Conservation (phyloP, 2,797 vertebrate species). For the Pseudopleuronectes americanus region DNA sequence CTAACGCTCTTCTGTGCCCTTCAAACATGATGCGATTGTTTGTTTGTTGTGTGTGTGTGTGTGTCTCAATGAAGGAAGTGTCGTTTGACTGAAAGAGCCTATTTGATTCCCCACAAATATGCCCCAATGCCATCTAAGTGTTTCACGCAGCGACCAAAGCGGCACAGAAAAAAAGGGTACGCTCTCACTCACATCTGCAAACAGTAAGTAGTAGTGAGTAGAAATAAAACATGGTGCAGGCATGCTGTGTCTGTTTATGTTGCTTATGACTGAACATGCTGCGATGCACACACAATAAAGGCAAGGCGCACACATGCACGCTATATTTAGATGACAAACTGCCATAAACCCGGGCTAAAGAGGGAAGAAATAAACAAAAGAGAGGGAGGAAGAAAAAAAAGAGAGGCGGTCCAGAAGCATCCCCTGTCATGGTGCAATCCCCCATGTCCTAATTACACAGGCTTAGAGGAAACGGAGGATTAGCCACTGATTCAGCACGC, state of each 20-base stretch:
- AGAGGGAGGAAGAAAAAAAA: not conserved
- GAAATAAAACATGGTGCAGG: conserved; percentile 48
- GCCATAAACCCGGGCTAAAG: conserved; percentile 68
- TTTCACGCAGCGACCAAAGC: conserved; percentile 47
- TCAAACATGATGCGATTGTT: conserved; percentile 22
- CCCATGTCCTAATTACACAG: conserved; percentile 86
- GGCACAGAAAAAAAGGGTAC: not conserved
- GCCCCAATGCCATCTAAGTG: conserved; percentile 45
- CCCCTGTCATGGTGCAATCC: conserved; percentile 79
- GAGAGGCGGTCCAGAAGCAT: conserved; percentile 74
- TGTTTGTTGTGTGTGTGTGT: not conserved
- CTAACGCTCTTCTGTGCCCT: conserved; percentile 23
- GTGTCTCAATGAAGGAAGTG: not conserved
- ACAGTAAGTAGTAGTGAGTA: conserved; percentile 47
- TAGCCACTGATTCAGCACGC: conserved; percentile 79
- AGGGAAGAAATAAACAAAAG: conserved; percentile 69
- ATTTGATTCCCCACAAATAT: conserved; percentile 58
- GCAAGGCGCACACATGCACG: conserved; percentile 20
- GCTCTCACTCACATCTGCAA: conserved; percentile 48
- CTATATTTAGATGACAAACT: conserved; percentile 76
- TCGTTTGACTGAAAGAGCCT: conserved; percentile 50
- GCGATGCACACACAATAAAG: conserved; percentile 42
- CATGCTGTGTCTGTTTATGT: conserved; percentile 71
- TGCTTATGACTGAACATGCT: conserved; percentile 63
- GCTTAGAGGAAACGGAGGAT: conserved; percentile 83